A percentile compares a stretch with the other conserved stretches of the same genome.
Conservation (phyloP, 2,888 invertebrate genomes). For the Lasiommata megera region DNA sequence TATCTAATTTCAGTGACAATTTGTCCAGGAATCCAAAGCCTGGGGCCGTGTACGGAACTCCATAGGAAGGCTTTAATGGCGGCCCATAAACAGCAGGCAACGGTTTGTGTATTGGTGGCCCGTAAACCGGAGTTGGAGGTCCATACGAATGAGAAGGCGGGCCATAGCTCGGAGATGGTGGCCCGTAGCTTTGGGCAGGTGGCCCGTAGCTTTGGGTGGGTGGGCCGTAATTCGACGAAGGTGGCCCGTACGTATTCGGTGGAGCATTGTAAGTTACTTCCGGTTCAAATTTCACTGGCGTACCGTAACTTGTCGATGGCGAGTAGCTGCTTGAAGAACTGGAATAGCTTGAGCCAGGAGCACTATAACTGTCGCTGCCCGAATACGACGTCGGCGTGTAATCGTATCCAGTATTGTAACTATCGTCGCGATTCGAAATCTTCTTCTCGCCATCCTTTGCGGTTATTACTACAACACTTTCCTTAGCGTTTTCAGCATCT, state of each 20-base stretch:
- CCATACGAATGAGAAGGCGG: constrained; percentile 68
- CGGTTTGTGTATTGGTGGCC: constrained; percentile 58
- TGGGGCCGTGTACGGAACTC: constrained; percentile 80
- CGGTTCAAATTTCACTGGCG: constrained; percentile 56
- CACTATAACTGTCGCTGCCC: constrained; percentile 55
- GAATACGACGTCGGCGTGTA: constrained; percentile 67
- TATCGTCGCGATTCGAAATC: constrained; percentile 72
- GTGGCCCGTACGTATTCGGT: constrained; percentile 57
- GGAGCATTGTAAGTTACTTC: constrained; percentile 61
- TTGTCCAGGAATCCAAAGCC: constrained; percentile 83
- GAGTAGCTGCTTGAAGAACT: constrained; percentile 47
- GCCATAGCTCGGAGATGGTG: constrained; percentile 58
- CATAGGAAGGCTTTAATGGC: constrained; percentile 70
- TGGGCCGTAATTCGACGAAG: constrained; percentile 65
- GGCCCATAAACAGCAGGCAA: constrained; percentile 66
- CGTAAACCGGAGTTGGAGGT: constrained; percentile 62
- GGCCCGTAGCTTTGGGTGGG: constrained; percentile 69
- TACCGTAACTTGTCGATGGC: constrained; percentile 54
- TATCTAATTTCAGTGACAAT: constrained; percentile 85
- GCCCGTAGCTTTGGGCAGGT: constrained; percentile 61
- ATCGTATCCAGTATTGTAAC: constrained; percentile 65
- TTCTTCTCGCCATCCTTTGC: constrained; percentile 74
- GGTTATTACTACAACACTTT: constrained; percentile 69
- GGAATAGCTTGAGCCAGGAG: constrained; percentile 53
- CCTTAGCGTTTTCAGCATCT: constrained; percentile 70